Conservation (phyloP, 2,888 invertebrate species). For the Nowickia ferox region DNA sequence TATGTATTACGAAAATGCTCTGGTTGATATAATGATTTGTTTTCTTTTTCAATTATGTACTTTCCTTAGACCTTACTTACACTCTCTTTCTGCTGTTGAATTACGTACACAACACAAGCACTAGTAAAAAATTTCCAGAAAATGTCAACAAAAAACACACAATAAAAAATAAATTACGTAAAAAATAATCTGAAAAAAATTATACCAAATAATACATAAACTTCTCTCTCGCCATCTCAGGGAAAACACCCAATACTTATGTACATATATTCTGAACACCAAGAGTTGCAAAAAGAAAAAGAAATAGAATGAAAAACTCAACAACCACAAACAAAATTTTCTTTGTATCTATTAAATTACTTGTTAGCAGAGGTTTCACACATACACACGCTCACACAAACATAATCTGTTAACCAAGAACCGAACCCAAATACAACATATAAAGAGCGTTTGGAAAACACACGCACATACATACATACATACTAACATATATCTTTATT, state of each 20-base stretch:
- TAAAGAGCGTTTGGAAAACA: constrained; percentile 17
- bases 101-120: constrained; percentile 2
- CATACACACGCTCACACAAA: not conserved
- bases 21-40: not conserved
- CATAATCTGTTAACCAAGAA: constrained; percentile 14
- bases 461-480: not conserved
- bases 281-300: constrained; percentile 12
- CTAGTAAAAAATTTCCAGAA: not conserved
- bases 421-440: not conserved
- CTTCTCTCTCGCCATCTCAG: not conserved
- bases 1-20: constrained; percentile 54
- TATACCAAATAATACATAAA: not conserved
- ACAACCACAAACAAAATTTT: constrained; percentile 10
- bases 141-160: constrained; percentile 21
- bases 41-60: constrained; percentile 53
- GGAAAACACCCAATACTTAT: constrained; percentile 40
- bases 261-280: not conserved
- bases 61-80: constrained; percentile 66
- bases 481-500: too few relatives aligned
- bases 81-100: constrained; percentile 53
- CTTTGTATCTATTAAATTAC: constrained; percentile 6
- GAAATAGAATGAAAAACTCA: constrained; percentile 13
- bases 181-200: constrained; percentile 25
- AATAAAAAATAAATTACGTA: constrained; percentile 35
- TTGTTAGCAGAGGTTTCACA: constrained; percentile 41